phyloP scores from a whole-genome alignment of 2,797 vertebrate species.

The Chaetophractus vellerosus region DNA sequence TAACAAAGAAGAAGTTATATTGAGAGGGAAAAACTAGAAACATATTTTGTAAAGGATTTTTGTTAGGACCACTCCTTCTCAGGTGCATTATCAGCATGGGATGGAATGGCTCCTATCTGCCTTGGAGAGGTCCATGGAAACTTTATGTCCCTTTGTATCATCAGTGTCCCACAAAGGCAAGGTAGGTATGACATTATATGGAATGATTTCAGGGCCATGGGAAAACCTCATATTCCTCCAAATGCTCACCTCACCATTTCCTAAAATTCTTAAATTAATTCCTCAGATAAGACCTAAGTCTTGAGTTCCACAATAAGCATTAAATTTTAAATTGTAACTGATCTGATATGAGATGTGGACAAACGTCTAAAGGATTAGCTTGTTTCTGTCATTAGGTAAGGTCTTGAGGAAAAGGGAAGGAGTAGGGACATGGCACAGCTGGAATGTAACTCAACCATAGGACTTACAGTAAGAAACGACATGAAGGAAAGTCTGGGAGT shows the following conservation, averaged over 20 bases:
- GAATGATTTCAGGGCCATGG: background rate
- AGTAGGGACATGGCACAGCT: background rate
- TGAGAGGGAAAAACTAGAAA: background rate
- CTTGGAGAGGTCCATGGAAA: background rate
- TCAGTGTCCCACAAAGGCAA: background rate
- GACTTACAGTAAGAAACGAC: background rate
- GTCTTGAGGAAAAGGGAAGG: background rate
- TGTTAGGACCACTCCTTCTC: background rate
- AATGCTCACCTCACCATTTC: background rate
- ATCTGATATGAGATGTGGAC: background rate
- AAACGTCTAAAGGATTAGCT: background rate
- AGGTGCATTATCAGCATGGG: background rate
- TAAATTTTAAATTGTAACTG: conserved; percentile 29
- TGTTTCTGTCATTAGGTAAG: background rate
- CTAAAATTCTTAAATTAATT: background rate
- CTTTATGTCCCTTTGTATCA: background rate
- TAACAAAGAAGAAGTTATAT: background rate
- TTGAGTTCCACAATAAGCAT: background rate
- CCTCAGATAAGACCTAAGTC: background rate
- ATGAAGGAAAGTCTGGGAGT: background rate
- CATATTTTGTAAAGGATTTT: background rate
- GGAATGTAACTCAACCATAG: background rate
- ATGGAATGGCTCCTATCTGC: background rate
- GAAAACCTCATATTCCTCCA: background rate
- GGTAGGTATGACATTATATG: background rate